These are phyloP conservation scores for Panonychus citri DNA, from an alignment of 1,140 invertebrate genomes.

Conservation along the genomic window DNA sequence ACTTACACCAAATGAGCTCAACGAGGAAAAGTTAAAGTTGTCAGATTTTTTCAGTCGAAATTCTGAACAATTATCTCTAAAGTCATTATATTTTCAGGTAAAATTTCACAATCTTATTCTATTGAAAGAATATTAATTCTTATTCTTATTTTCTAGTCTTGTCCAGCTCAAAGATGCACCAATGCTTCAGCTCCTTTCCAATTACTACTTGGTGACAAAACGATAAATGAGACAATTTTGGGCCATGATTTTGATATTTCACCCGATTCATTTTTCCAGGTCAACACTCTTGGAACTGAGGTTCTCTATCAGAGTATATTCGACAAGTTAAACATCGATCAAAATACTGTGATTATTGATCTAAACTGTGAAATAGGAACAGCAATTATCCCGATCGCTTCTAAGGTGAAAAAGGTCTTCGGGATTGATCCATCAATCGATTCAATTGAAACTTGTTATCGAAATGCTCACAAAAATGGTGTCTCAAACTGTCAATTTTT, in stretches of 20 bases:
- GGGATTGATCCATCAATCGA: not conserved
- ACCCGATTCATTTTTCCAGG: constrained; percentile 68
- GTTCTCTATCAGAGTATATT: constrained; percentile 59
- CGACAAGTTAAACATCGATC: constrained; percentile 32
- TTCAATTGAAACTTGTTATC: not conserved
- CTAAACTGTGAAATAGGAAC: constrained; percentile 93
- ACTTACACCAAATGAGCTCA: constrained; percentile 33
- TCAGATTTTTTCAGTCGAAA: not conserved
- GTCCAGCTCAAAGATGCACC: not conserved
- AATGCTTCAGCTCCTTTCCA: not conserved
- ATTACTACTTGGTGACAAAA: not conserved
- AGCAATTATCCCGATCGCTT: constrained; percentile 49
- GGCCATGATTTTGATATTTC: constrained; percentile 69
- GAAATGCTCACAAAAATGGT: not conserved
- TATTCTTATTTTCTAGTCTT: not conserved
- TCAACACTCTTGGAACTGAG: constrained; percentile 66
- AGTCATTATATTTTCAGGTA: not conserved
- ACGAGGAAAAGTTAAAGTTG: constrained; percentile 23
- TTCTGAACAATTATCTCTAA: not conserved
- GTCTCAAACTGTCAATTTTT: not conserved
- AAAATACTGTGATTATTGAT: constrained; percentile 53
- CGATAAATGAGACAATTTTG: constrained; percentile 56
- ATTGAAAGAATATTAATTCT: not conserved
- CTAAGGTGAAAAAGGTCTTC: constrained; percentile 3
- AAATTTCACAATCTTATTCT: not conserved